A percentile compares a stretch with the other conserved stretches of the same genome.
These are phyloP conservation scores for Lycocerus yunnanus DNA, from an alignment of 2,888 invertebrate species.

Conservation along the genomic window DNA sequence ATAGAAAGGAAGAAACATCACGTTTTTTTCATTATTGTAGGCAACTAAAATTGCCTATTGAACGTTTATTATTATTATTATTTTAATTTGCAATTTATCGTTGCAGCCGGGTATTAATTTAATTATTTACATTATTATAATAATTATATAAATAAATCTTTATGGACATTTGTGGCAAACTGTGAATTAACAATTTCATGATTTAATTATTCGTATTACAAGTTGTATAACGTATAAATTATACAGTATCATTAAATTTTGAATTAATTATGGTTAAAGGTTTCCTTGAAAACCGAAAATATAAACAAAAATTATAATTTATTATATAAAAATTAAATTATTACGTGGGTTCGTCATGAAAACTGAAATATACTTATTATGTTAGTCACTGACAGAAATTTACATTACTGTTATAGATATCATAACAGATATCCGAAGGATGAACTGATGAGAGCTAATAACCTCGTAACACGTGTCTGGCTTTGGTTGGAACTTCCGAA, in stretches of 20 bases:
- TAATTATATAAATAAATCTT: not conserved
- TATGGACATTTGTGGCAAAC: not conserved
- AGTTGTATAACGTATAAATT: not conserved
- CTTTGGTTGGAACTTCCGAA: not conserved
- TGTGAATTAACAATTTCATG: not conserved
- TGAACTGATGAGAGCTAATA: not conserved
- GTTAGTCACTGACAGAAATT: too few relatives aligned
- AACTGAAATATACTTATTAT: too few relatives aligned
- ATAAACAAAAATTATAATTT: not conserved
- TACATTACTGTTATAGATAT: too few relatives aligned
- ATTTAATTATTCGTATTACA: not conserved
- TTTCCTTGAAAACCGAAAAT: not conserved
- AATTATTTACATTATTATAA: not conserved
- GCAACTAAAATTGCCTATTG: not conserved
- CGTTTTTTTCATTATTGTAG: not conserved
- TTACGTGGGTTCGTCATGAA: too few relatives aligned
- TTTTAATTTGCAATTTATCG: not conserved
- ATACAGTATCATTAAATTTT: not conserved
- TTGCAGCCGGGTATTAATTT: not conserved
- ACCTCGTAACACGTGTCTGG: not conserved
- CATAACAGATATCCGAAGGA: not conserved
- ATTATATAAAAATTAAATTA: not conserved
- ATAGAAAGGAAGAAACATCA: not conserved
- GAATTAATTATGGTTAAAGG: not conserved
- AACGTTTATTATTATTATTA: not conserved